Base-by-base conservation (phyloP, 2,797 vertebrate species). In the Dicrostonyx torquatus region DNA sequence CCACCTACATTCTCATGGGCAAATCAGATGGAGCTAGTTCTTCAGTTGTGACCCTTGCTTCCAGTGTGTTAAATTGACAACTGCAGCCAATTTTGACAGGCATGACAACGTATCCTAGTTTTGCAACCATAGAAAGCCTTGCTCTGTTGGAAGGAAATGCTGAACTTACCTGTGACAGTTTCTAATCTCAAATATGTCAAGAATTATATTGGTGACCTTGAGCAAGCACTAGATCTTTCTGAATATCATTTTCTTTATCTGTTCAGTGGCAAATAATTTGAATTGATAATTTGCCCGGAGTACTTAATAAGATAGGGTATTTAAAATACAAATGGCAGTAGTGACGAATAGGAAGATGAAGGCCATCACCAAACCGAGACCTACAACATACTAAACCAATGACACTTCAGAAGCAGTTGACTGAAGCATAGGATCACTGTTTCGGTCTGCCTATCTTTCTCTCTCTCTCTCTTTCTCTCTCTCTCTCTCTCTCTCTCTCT, bases 161-260 rank as follows among this genome's bases (percentile, higher is more conserved):
- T 53, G n/a, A 40, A 58, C 4, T 53, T n/a, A 90, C 4, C 2
- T 90, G 58, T 83, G n/a, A 18, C 76, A 82, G 80, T 92, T 79
- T 91, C n/a, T 93, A 84, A 87, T 80, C 84, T 95, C 78, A 93
- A 15, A 66, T 90, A 48, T 93, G 62, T 80, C 31, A 70, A 91
- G 62, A 53, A 78, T 72, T 89, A 87, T 31, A 14, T 89, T 84
- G 31, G 31, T 84, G 43, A 48, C 18, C 29, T 66, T 92, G 64
- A 92, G 22, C 17, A 60, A 92, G 45, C 26, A 34, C n/a, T 72
- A 86, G 40, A 70, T 70, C 48, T 87, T 87, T 58, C 72, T 31
- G 50, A 92, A 68, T 78, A 60, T 11, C 43, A 55, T 87, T 80
- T 94, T 66, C 48, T 62, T 85, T 90, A 88, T 60, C 58, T 79